Percentiles rank a stretch among this genome's conserved stretches.
These are phyloP conservation scores for Troides aeacus DNA, from an alignment of 2,888 invertebrate species.

Conservation along the genomic window DNA sequence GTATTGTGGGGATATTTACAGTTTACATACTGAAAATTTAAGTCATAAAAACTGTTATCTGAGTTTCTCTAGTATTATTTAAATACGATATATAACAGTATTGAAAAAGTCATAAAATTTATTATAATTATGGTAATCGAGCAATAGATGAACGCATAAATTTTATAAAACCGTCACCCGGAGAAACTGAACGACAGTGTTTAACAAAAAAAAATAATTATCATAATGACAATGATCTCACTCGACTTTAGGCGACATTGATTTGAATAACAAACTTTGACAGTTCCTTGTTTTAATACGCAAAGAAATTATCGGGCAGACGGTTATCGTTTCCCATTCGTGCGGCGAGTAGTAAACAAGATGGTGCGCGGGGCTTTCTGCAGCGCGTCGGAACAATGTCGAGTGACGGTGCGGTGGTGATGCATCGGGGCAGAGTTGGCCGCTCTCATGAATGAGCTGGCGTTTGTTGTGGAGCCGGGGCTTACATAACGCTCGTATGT, in stretches of 20 bases:
- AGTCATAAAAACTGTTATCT: neutral
- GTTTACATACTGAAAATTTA: neutral
- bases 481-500: slow-evolving; percentile 69
- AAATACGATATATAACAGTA: neutral
- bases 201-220: slow-evolving; percentile 47
- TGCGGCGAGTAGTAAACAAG: slow-evolving; percentile 46
- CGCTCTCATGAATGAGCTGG: slow-evolving; percentile 68
- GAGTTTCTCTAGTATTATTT: neutral
- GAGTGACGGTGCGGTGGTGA: slow-evolving; percentile 41
- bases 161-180: slow-evolving; percentile 22
- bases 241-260: slow-evolving; percentile 57
- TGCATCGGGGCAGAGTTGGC: slow-evolving; percentile 51
- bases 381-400: slow-evolving; percentile 32
- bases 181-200: slow-evolving; percentile 26
- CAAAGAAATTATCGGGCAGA: slow-evolving; percentile 66
- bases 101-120: slow-evolving; percentile 19
- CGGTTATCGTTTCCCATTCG: slow-evolving; percentile 51
- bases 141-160: slow-evolving; percentile 20
- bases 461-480: slow-evolving; percentile 60
- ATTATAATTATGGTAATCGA: slow-evolving; percentile 26
- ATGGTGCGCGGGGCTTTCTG: slow-evolving; percentile 33
- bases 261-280: slow-evolving; percentile 58
- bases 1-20: neutral
- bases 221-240: slow-evolving; percentile 70
- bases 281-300: slow-evolving; percentile 64